A percentile compares a stretch with the other conserved stretches of the same genome.
These are phyloP conservation scores for Crotalus tigris DNA, from an alignment of 2,113 vertebrate species.

Conservation along the genomic window DNA sequence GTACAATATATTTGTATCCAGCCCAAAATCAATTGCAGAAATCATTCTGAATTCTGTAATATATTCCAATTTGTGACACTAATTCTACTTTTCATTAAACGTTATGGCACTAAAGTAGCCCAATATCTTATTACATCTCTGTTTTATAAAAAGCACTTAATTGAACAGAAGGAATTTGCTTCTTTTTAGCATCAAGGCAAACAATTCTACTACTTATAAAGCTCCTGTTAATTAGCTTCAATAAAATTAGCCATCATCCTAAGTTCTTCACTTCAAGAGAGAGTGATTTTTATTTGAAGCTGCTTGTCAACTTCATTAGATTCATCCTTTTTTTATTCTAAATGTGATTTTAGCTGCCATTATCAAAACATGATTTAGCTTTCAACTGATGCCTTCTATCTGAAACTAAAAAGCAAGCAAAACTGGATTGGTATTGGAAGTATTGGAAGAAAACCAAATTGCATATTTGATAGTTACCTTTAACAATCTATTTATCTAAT, in stretches of 20 bases:
- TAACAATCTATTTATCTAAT: conserved; percentile 52
- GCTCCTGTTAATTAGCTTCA: background rate
- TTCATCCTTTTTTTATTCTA: background rate
- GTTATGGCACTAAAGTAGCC: background rate
- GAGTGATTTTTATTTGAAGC: background rate
- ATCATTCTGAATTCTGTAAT: too few species aligned
- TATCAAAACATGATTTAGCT: conserved; percentile 6
- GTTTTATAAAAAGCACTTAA: background rate
- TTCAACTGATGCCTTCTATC: conserved; percentile 10
- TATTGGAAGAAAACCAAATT: conserved; percentile 42
- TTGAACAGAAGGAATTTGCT: background rate
- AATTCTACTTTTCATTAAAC: too few species aligned
- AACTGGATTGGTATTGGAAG: background rate
- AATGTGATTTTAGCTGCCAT: background rate
- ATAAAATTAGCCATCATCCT: background rate
- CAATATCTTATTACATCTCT: background rate
- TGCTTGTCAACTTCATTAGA: background rate
- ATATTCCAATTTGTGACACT: too few species aligned
- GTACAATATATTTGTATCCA: background rate
- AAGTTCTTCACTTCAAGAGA: background rate
- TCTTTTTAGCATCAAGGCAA: background rate
- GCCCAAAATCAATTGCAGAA: background rate
- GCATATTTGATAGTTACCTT: conserved; percentile 16
- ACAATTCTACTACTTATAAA: background rate
- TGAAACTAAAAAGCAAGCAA: conserved; percentile 49